These are phyloP conservation scores for Pseudopodoces humilis DNA, from an alignment of 2,113 vertebrate species.

Conservation along the genomic window DNA sequence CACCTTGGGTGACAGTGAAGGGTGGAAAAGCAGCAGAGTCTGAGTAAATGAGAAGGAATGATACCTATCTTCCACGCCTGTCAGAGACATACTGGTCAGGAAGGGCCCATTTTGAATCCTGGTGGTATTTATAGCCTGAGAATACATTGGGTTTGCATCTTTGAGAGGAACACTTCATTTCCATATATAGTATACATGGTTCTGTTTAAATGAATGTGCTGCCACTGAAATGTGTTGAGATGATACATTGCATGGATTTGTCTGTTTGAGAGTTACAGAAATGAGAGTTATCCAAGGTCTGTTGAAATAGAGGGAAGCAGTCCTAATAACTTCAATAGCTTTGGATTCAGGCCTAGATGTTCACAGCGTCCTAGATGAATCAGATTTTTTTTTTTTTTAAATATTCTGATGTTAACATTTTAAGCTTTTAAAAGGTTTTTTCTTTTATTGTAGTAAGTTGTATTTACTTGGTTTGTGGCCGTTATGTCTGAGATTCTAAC, in stretches of 20 bases:
- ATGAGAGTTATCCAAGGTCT: background rate
- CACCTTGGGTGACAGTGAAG: background rate
- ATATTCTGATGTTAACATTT: conserved; percentile 8
- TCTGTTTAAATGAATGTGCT: conserved; percentile 54
- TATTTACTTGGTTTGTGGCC: conserved; percentile 17
- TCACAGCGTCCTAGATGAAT: conserved; percentile 20
- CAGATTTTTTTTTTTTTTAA: background rate
- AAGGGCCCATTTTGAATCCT: conserved; percentile 8
- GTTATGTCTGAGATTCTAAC: background rate
- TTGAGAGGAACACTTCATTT: conserved; percentile 49
- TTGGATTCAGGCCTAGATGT: conserved; percentile 25
- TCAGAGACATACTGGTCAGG: background rate
- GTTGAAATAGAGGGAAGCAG: conserved; percentile 12
- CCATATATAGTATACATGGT: conserved; percentile 54
- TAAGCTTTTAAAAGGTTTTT: conserved; percentile 37
- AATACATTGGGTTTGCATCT: background rate
- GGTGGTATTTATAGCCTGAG: conserved; percentile 42
- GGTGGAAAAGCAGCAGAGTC: background rate
- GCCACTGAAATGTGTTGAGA: conserved; percentile 53
- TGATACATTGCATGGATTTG: conserved; percentile 33
- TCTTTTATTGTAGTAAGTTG: background rate
- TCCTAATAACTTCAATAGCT: background rate
- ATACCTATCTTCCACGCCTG: background rate
- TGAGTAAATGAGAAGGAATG: background rate
- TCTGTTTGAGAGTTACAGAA: conserved; percentile 36